Evolutionary conservation across 2,888 invertebrate species (phyloP).

Genomic region (Blomia tropicalis): DNA sequence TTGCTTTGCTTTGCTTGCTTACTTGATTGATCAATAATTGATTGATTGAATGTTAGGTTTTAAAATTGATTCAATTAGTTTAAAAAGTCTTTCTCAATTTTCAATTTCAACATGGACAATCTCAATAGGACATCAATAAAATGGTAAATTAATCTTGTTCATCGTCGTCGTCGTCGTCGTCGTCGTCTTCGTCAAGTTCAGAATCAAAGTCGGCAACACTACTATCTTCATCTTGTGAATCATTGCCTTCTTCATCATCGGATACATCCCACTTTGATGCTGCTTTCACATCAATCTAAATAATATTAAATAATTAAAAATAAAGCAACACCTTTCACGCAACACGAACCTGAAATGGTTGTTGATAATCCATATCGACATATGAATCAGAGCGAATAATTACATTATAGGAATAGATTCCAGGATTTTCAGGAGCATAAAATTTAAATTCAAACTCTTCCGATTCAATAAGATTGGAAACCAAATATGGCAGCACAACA

Average conservation of each 20-base stretch:
- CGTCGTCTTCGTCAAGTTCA: constrained; percentile 43
- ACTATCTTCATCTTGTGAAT: constrained; percentile 46
- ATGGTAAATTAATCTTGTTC: constrained; percentile 16
- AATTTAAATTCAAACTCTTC: constrained; percentile 83
- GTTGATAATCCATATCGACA: constrained; percentile 37
- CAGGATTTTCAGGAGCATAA: constrained; percentile 85
- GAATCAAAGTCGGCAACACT: constrained; percentile 50
- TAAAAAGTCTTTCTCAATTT: too few relatives aligned
- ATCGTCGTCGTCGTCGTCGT: constrained; percentile 31
- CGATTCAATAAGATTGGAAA: constrained; percentile 71
- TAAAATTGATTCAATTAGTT: too few relatives aligned
- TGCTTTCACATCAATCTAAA: constrained; percentile 78
- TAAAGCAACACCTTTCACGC: background rate
- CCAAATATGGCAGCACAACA: constrained; percentile 77
- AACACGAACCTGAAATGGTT: constrained; percentile 22
- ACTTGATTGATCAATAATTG: too few relatives aligned
- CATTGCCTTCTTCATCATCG: constrained; percentile 64
- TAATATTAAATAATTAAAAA: constrained; percentile 29
- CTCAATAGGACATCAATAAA: too few relatives aligned
- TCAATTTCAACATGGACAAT: too few relatives aligned
- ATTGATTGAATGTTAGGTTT: too few relatives aligned
- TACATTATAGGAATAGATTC: constrained; percentile 77
- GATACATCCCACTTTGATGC: constrained; percentile 68
- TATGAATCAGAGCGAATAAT: constrained; percentile 91
- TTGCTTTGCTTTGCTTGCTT: too few relatives aligned